These are phyloP conservation scores for Campylomormyrus numenius DNA, from an alignment of 2,113 vertebrate genomes.

Conservation along the genomic window DNA sequence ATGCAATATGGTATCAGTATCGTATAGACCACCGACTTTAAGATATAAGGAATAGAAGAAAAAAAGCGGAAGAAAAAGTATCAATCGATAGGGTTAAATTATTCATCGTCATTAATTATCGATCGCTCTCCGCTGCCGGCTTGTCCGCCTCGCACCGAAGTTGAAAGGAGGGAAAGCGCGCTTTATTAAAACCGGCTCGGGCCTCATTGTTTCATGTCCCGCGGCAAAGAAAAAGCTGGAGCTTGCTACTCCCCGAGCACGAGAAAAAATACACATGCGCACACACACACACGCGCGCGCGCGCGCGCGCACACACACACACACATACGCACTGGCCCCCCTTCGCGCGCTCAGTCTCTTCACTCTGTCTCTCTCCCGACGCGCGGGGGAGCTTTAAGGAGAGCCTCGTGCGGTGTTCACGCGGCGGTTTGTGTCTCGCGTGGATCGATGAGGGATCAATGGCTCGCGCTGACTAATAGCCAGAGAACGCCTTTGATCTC, in stretches of 20 bases:
- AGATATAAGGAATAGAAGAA: slow-evolving; percentile 64
- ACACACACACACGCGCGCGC: background rate
- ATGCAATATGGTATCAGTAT: slow-evolving; percentile 43
- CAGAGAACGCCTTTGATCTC: slow-evolving; percentile 77
- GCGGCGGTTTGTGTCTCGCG: slow-evolving; percentile 70
- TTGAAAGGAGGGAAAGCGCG: slow-evolving; percentile 78
- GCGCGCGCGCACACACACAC: background rate
- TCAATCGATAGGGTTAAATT: slow-evolving; percentile 80
- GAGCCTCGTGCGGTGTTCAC: slow-evolving; percentile 68
- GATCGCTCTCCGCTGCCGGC: slow-evolving; percentile 73
- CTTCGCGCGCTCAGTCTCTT: slow-evolving; percentile 27
- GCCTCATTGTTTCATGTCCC: slow-evolving; percentile 80
- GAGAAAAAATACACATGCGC: slow-evolving; percentile 49
- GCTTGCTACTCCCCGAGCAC: slow-evolving; percentile 63
- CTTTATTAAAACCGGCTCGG: slow-evolving; percentile 79
- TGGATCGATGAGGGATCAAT: slow-evolving; percentile 76
- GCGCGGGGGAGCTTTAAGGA: slow-evolving; percentile 67
- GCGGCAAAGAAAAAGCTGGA: slow-evolving; percentile 74
- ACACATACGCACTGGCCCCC: slow-evolving; percentile 29
- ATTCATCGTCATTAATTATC: slow-evolving; percentile 83
- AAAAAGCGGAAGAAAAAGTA: slow-evolving; percentile 63
- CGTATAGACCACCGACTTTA: slow-evolving; percentile 55
- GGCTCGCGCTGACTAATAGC: slow-evolving; percentile 77
- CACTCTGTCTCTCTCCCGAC: slow-evolving; percentile 46
- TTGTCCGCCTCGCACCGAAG: slow-evolving; percentile 73